Base-by-base conservation (phyloP, 1,140 invertebrate species). In the Planococcus citri region DNA sequence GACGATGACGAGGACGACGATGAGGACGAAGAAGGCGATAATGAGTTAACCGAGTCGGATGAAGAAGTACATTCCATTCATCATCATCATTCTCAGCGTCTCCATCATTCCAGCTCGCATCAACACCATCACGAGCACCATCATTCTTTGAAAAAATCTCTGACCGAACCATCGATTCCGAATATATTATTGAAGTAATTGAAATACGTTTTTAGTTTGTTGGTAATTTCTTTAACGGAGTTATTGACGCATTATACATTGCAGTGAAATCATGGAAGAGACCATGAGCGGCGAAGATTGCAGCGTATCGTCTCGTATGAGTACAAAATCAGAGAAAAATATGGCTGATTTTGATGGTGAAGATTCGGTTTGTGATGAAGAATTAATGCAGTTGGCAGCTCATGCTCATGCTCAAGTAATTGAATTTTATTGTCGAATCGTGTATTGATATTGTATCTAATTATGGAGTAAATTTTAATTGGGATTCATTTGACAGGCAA, bases 271-370 rank as follows among this genome's bases (percentile, higher is more conserved):
- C 41, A 76, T 80, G n/a, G 83, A 85, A 68, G 87, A 88, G 72
- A 83, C 89, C 73, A 75, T 87, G 4, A 87, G 85, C 60, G 84
- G 83, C 0, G 87, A 88, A 70, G 88, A 90, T 75, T 85, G 86
- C 72, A 89, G 87, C 72, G 88, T 91, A 75, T 94, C 91, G 51
- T 95, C 92, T 22, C 83, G 90, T 21, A 87, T 94, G 79, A 93
- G 91, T 57, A 92, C 89, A 70, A 94, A 95, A 80, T 94, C 91
- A n/a, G 92, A 94, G 73, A 95, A 94, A 73, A 95, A 95, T 78
- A 87, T 95, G 84, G 92, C 91, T 0, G 93, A 95, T 78, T 92
- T 96, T 76, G 93, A 95, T 73, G 94, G 93, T 25, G 93, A 96
- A 76, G 73, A 95, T 74, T 92, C 89, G 37, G 88, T 86, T 24